Evolutionary conservation across 2,113 vertebrate species (phyloP).

Genomic region (Lophura nycthemera): DNA sequence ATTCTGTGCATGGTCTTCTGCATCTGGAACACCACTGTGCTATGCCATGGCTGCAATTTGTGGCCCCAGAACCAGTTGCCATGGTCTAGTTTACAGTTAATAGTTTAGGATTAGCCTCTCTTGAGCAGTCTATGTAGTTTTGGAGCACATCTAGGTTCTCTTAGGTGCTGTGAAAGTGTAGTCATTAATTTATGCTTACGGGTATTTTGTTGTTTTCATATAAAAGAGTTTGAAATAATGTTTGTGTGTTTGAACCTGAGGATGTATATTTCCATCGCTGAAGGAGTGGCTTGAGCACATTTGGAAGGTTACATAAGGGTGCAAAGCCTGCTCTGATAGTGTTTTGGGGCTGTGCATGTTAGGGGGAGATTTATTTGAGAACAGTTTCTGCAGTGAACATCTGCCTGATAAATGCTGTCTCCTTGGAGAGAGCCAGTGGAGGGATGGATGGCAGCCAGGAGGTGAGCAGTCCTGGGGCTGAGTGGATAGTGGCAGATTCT

Average conservation of each 20-base stretch:
- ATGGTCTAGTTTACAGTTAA: not conserved
- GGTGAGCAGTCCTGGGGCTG: fast-evolving
- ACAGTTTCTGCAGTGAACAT: not conserved
- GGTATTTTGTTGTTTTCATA: not conserved
- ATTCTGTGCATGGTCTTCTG: not conserved
- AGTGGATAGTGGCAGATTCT: not conserved
- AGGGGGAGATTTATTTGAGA: not conserved
- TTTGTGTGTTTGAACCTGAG: not conserved
- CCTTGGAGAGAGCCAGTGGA: not conserved
- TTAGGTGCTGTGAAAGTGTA: not conserved
- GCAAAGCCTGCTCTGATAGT: not conserved
- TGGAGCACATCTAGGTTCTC: not conserved
- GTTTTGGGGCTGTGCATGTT: not conserved
- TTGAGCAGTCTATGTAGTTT: not conserved
- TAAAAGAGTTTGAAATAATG: not conserved
- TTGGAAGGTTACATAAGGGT: not conserved
- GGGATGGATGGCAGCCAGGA: not conserved
- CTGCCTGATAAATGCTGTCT: not conserved
- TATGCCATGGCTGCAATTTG: not conserved
- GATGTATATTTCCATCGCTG: fast-evolving
- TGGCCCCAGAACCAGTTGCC: not conserved
- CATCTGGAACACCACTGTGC: not conserved
- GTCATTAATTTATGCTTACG: not conserved
- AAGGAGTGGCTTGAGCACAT: not conserved
- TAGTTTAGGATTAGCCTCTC: not conserved